Evolutionary conservation across 2,888 invertebrate genomes (phyloP).

Genomic region (Platerodrilus igneus): DNA sequence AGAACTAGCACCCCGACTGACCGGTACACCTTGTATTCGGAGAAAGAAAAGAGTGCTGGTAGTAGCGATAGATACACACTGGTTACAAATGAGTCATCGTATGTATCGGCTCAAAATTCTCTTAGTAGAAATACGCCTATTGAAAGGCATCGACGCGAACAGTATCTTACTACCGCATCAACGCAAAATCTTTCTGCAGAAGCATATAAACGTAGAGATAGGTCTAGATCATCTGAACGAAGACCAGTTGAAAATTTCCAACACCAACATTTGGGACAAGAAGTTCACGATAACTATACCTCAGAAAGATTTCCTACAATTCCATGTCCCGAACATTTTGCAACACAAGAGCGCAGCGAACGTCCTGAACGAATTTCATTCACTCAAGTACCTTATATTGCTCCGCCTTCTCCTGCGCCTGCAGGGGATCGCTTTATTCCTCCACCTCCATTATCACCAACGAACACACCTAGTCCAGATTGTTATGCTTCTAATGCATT

Average conservation of each 20-base stretch:
- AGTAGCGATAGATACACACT: constrained; percentile 25
- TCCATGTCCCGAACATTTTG: constrained; percentile 46
- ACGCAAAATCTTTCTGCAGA: constrained; percentile 42
- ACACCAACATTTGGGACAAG: constrained; percentile 32
- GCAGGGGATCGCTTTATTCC: constrained; percentile 56
- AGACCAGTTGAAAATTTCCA: constrained; percentile 42
- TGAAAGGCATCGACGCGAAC: constrained; percentile 38
- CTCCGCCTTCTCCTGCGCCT: constrained; percentile 56
- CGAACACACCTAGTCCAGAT: constrained; percentile 53
- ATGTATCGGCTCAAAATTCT: constrained; percentile 32
- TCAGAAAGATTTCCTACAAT: constrained; percentile 41
- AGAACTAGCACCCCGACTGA: constrained; percentile 43
- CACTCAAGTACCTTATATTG: constrained; percentile 48
- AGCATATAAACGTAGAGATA: constrained; percentile 40
- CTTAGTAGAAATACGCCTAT: constrained; percentile 40
- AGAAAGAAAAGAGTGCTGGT: constrained; percentile 44
- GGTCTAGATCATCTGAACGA: constrained; percentile 39
- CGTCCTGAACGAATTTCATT: constrained; percentile 35
- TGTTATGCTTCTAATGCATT: constrained; percentile 54
- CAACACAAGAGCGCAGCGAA: constrained; percentile 35
- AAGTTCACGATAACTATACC: constrained; percentile 25
- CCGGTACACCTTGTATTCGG: constrained; percentile 29
- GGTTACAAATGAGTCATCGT: constrained; percentile 19
- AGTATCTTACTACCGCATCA: constrained; percentile 32
- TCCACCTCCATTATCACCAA: constrained; percentile 61